Percentiles rank a stretch among this genome's conserved stretches.
Conservation (phyloP, 2,797 vertebrate species). For the Darevskia mixta region DNA sequence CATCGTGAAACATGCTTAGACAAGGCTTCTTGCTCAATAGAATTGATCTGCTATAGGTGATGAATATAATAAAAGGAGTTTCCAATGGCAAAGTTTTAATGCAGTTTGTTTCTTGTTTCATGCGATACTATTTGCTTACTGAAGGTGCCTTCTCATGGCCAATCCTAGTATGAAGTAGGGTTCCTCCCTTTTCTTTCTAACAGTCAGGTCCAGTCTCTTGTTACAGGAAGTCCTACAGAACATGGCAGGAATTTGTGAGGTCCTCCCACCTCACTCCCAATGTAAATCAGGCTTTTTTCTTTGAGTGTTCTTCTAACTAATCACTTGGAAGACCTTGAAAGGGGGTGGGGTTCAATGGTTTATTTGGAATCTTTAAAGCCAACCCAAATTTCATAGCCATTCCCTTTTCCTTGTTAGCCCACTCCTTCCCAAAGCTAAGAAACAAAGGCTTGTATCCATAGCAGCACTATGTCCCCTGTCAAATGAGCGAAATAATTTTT, state of each 20-base stretch:
- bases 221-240: no score
- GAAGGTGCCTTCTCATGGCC: neutral
- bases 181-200: neutral
- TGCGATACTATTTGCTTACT: neutral
- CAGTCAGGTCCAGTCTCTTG: neutral
- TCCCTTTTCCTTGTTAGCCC: no score
- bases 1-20: neutral
- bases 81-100: slow-evolving; percentile 4
- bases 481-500: no score
- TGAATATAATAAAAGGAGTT: neutral
- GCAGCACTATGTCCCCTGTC: no score
- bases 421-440: no score
- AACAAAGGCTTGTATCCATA: no score
- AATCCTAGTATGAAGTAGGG: neutral
- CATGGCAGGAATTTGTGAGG: neutral
- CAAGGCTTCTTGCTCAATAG: neutral
- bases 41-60: neutral
- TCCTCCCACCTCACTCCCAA: neutral
- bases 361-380: no score
- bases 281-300: neutral
- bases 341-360: no score
- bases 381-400: no score
- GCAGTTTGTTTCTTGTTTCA: slow-evolving; percentile 8
- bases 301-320: neutral
- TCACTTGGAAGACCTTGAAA: no score